Evolutionary conservation across 2,113 vertebrate species (phyloP).

Genomic region (Asarcornis scutulata): DNA sequence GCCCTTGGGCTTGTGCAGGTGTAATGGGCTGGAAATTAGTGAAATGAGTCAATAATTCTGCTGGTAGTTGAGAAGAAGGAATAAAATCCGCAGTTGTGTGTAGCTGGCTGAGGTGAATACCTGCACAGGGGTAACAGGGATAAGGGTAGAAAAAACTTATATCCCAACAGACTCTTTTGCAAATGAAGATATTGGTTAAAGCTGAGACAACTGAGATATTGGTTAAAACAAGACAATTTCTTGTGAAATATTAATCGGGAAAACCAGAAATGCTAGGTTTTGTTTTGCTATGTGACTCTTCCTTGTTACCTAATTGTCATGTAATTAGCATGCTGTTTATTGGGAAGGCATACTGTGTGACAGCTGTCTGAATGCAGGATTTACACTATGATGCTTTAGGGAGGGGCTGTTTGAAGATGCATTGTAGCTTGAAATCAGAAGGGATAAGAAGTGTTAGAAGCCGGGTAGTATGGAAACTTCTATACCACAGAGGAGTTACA

Average conservation of each 20-base stretch:
- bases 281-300: constrained; percentile 39
- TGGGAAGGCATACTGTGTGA: constrained; percentile 8
- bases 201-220: neutral
- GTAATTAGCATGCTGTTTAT: constrained; percentile 43
- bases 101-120: neutral
- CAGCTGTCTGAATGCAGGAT: neutral
- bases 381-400: neutral
- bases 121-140: neutral
- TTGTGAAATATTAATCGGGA: constrained; percentile 22
- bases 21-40: neutral
- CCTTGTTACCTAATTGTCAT: constrained; percentile 38
- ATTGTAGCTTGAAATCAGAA: neutral
- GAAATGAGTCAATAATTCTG: constrained; percentile 14
- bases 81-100: neutral
- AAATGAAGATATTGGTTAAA: neutral
- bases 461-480: neutral
- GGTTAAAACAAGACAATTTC: neutral
- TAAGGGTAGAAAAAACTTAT: neutral
- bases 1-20: neutral
- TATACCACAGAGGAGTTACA: neutral
- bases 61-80: neutral
- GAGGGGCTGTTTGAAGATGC: neutral
- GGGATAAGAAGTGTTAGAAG: neutral
- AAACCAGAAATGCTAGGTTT: constrained; percentile 3
- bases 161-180: neutral